Percentiles rank a stretch among this genome's conserved stretches.
phyloP scores from a whole-genome alignment of 1,140 invertebrate genomes.

The Drosophila nannoptera region DNA sequence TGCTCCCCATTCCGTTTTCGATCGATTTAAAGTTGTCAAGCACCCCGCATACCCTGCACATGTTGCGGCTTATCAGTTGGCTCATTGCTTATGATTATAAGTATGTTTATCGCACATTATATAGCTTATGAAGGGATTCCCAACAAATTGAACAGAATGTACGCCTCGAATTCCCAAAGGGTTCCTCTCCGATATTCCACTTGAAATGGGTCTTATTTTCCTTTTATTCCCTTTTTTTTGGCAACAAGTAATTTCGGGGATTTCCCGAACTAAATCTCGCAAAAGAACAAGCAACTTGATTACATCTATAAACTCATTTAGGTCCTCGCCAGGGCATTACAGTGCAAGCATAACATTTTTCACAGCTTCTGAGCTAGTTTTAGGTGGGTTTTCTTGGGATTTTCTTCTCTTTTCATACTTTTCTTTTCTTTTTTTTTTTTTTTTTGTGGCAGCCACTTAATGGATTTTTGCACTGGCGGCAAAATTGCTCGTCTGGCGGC shows the following conservation, averaged over 20 bases:
- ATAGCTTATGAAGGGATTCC: no score
- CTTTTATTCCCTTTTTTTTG: not conserved
- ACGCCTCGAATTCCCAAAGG: not conserved
- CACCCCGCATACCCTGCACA: conserved; percentile 7
- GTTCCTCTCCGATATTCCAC: not conserved
- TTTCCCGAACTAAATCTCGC: not conserved
- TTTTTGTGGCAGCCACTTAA: conserved; percentile 34
- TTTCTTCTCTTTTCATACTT: conserved; percentile 9
- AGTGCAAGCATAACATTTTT: not conserved
- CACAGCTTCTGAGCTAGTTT: conserved; percentile 12
- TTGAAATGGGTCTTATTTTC: not conserved
- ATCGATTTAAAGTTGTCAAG: conserved; percentile 53
- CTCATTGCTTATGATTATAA: not conserved
- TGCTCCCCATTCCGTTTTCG: conserved; percentile 43
- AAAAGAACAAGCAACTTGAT: not conserved
- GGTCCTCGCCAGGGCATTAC: conserved; percentile 6
- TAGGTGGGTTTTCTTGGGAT: not conserved
- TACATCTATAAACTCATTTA: conserved; percentile 11
- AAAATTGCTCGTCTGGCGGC: conserved; percentile 11
- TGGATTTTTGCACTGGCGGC: conserved; percentile 43
- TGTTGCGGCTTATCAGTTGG: not conserved
- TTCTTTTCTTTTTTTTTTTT: not conserved
- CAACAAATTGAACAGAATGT: no score
- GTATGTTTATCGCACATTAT: not conserved
- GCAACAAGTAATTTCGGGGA: not conserved